Evolutionary conservation across 2,888 invertebrate genomes (phyloP).

Genomic region (Cremastinae sp.): DNA sequence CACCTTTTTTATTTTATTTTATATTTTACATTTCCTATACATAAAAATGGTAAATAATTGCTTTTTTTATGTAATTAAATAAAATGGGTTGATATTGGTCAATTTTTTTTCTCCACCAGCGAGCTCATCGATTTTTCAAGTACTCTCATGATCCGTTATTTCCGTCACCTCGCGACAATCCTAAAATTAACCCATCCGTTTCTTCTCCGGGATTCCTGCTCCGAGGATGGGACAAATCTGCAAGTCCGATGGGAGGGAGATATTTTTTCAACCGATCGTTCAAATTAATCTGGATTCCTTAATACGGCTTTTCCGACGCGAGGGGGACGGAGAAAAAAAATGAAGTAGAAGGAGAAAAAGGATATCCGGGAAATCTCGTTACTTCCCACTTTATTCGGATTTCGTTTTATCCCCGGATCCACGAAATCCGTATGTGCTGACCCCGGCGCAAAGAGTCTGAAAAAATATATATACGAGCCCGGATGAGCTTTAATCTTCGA

Average conservation of each 20-base stretch:
- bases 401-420: conserved; percentile 24
- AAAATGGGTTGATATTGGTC: too few relatives aligned
- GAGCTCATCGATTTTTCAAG: too few relatives aligned
- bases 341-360: conserved; percentile 18
- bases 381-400: conserved; percentile 37
- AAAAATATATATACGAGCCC: conserved; percentile 21
- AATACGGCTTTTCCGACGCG: conserved; percentile 3
- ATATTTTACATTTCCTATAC: too few relatives aligned
- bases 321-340: neutral
- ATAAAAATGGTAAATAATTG: too few relatives aligned
- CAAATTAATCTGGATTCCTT: conserved; percentile 39
- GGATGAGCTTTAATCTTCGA: conserved; percentile 47
- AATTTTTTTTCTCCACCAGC: too few relatives aligned
- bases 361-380: conserved; percentile 31
- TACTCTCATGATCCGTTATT: too few relatives aligned
- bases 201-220: neutral
- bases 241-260: neutral
- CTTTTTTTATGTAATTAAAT: too few relatives aligned
- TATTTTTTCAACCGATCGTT: conserved; percentile 3
- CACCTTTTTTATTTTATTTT: too few relatives aligned
- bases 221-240: too few relatives aligned
- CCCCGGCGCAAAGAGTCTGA: neutral
- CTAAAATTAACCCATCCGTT: neutral
- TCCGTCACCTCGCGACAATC: too few relatives aligned
- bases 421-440: conserved; percentile 12